Percentiles rank a stretch among this genome's conserved stretches.
phyloP scores from a whole-genome alignment of 2,113 vertebrate species.

The Oriolus oriolus region DNA sequence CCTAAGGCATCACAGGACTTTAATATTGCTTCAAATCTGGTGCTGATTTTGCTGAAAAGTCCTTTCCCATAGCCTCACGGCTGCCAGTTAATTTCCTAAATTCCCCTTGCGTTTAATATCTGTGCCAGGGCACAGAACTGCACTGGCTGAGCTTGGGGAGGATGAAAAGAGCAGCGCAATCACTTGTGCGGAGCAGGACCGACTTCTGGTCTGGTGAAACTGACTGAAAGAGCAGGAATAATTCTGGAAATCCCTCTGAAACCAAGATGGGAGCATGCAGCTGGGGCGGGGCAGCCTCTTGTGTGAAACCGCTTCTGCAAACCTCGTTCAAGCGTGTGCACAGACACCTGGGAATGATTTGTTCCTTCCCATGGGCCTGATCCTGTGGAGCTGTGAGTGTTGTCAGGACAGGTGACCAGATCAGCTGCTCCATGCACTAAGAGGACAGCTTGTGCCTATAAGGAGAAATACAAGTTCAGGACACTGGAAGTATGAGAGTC shows the following conservation, averaged over 20 bases:
- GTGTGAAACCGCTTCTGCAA: neutral
- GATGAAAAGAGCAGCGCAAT: neutral
- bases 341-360: neutral
- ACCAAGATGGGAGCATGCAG: neutral
- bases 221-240: neutral
- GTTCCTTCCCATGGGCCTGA: neutral
- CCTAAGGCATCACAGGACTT: too few species aligned
- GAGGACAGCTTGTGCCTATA: neutral
- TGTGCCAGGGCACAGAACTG: neutral
- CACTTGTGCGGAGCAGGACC: neutral
- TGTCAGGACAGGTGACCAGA: neutral
- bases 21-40: neutral
- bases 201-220: neutral
- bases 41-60: neutral
- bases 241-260: neutral
- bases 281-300: neutral
- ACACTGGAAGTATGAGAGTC: neutral
- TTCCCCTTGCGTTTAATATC: neutral
- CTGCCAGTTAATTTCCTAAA: neutral
- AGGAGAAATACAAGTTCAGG: neutral
- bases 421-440: fast-evolving
- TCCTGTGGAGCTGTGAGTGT: neutral
- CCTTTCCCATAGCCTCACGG: fast-evolving
- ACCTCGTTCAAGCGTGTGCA: neutral
- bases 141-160: neutral